These are phyloP conservation scores for Acipenser transmontanus DNA, from an alignment of 2,797 vertebrate species.

Conservation along the genomic window DNA sequence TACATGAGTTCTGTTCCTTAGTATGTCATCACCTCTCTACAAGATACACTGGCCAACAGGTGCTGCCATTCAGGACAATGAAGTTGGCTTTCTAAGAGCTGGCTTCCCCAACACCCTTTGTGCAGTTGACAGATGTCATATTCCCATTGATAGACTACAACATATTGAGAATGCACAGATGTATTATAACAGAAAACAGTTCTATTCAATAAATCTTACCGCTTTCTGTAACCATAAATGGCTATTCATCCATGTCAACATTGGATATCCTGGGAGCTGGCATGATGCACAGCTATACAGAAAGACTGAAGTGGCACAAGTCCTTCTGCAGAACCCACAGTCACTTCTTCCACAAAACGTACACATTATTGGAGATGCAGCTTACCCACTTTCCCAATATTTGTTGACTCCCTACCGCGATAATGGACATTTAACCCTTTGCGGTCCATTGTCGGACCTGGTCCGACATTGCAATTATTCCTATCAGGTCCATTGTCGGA, in stretches of 20 bases:
- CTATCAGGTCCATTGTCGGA: no score
- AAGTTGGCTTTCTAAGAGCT: neutral
- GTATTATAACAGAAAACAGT: neutral
- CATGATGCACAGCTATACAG: neutral
- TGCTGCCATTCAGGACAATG: neutral
- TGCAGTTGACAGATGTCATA: slow-evolving; percentile 1
- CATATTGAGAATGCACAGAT: neutral
- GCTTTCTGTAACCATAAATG: neutral
- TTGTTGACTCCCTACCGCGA: neutral
- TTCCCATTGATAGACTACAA: neutral
- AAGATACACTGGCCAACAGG: neutral
- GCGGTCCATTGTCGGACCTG: no score
- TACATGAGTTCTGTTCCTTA: neutral
- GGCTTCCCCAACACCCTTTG: neutral
- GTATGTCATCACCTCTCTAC: neutral
- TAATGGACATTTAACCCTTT: neutral
- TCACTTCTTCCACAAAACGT: neutral
- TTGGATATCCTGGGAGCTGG: neutral
- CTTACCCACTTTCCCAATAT: neutral
- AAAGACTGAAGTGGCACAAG: neutral
- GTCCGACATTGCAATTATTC: no score
- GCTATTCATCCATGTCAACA: neutral
- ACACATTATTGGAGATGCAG: neutral
- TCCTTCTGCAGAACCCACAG: neutral
- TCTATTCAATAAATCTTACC: neutral